These are phyloP conservation scores for Microctonus hyperodae DNA, from an alignment of 2,888 invertebrate species.

Conservation along the genomic window DNA sequence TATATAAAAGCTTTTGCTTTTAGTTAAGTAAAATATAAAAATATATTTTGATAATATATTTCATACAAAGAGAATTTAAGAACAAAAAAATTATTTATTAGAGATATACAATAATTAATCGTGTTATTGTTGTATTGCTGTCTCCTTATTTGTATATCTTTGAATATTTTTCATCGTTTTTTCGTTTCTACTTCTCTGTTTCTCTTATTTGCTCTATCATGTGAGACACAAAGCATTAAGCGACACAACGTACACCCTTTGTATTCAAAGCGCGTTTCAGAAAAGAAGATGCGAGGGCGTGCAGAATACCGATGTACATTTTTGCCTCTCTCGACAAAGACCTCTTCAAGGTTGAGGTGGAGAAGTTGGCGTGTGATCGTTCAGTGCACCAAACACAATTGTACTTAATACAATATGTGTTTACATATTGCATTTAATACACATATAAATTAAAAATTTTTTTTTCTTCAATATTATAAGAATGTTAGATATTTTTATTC, in stretches of 20 bases:
- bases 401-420: background rate
- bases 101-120: background rate
- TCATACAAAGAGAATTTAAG: background rate
- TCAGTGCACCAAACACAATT: conserved; percentile 20
- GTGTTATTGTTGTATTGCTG: background rate
- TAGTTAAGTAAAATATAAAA: background rate
- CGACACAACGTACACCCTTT: conserved; percentile 39
- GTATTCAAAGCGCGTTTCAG: conserved; percentile 54
- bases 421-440: background rate
- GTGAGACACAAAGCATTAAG: conserved; percentile 10
- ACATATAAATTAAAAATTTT: background rate
- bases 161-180: background rate
- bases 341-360: conserved; percentile 60
- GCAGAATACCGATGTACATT: conserved; percentile 57
- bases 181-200: background rate
- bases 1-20: background rate
- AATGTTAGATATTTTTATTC: background rate
- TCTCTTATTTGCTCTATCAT: background rate
- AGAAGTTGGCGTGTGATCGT: conserved; percentile 10
- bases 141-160: background rate
- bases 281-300: conserved; percentile 56
- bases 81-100: background rate
- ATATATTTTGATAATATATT: background rate
- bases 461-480: background rate
- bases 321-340: conserved; percentile 56